Evolutionary conservation across 2,888 invertebrate species (phyloP).

Genomic region (Metopia argyrocephala): DNA sequence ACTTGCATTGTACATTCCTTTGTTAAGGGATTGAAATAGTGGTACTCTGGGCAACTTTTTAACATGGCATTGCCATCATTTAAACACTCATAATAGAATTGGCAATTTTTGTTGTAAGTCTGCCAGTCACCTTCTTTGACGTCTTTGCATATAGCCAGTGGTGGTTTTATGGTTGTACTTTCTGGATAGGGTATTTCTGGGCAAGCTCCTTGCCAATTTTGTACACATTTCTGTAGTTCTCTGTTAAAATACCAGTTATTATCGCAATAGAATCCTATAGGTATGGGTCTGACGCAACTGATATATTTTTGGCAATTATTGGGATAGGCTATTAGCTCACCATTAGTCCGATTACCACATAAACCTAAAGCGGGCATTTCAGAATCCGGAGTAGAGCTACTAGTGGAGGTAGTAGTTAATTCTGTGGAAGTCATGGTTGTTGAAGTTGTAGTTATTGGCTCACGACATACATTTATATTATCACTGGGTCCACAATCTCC

Average conservation of each 20-base stretch:
- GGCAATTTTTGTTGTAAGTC: slow-evolving; percentile 69
- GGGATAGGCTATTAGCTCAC: slow-evolving; percentile 70
- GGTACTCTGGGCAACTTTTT: slow-evolving; percentile 67
- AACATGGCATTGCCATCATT: slow-evolving; percentile 70
- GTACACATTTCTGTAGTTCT: slow-evolving; percentile 64
- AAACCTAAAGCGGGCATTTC: background rate
- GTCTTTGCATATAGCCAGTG: slow-evolving; percentile 39
- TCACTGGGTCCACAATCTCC: slow-evolving; percentile 68
- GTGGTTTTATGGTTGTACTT: slow-evolving; percentile 34
- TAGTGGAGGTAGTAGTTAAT: background rate
- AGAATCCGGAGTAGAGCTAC: background rate
- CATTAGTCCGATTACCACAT: slow-evolving; percentile 65
- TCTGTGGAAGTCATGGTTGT: background rate
- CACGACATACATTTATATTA: slow-evolving; percentile 52
- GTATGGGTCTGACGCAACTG: slow-evolving; percentile 70
- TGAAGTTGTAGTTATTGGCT: background rate
- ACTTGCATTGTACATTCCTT: slow-evolving; percentile 69
- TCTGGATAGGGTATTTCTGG: slow-evolving; percentile 49
- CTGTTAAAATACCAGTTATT: slow-evolving; percentile 67
- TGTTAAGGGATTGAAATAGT: slow-evolving; percentile 70
- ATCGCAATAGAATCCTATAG: slow-evolving; percentile 70
- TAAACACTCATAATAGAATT: slow-evolving; percentile 70
- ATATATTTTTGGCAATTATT: slow-evolving; percentile 71
- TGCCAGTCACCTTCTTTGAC: slow-evolving; percentile 62
- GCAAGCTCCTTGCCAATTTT: slow-evolving; percentile 66